These are phyloP conservation scores for Lepus timidus DNA, from an alignment of 2,113 vertebrate species.

Conservation along the genomic window DNA sequence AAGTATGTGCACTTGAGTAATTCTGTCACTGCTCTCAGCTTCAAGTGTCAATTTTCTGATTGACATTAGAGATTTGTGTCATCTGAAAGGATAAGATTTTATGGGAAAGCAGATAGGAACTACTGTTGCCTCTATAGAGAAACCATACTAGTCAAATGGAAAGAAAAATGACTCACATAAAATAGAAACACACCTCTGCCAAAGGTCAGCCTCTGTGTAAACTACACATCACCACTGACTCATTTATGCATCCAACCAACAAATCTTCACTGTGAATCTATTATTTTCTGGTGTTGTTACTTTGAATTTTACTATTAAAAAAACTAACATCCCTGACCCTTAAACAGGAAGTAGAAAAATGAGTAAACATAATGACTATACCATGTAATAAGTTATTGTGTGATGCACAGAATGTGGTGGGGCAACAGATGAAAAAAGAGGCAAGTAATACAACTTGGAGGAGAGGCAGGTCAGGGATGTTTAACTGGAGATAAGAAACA, in stretches of 20 bases:
- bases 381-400: not conserved
- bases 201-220: conserved; percentile 56
- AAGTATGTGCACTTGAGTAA: not conserved
- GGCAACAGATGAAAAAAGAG: not conserved
- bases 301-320: not conserved
- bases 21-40: conserved; percentile 32
- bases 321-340: not conserved
- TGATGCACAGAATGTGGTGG: not conserved
- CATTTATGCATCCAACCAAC: conserved; percentile 50
- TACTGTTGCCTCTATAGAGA: conserved; percentile 56
- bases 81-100: conserved; percentile 61
- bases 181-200: not conserved
- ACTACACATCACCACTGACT: not conserved
- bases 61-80: conserved; percentile 74
- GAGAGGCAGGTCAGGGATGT: not conserved
- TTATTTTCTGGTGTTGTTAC: not conserved
- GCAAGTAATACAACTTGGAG: not conserved
- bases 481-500: not conserved
- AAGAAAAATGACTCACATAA: conserved; percentile 73
- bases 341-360: not conserved
- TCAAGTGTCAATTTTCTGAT: conserved; percentile 69
- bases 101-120: conserved; percentile 68
- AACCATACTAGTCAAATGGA: conserved; percentile 40
- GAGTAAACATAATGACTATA: not conserved
- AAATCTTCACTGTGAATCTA: not conserved